Evolutionary conservation across 2,797 vertebrate species (phyloP).

Genomic region (Lophius americanus): DNA sequence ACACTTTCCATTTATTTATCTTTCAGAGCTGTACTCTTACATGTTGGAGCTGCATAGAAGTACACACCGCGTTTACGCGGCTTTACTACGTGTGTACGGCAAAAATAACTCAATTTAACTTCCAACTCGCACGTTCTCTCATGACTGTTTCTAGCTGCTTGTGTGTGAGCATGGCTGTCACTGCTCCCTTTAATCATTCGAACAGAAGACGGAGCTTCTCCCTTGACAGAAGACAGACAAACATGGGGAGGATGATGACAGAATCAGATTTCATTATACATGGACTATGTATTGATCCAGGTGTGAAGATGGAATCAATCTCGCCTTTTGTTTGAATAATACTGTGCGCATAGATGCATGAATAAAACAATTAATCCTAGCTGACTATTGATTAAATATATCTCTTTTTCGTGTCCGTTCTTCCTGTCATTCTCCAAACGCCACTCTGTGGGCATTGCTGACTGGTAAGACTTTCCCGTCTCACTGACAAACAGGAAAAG

Average conservation of each 20-base stretch:
- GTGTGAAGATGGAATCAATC: conserved; percentile 50
- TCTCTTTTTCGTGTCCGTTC: conserved; percentile 29
- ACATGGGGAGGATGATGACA: conserved; percentile 36
- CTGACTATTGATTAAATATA: conserved; percentile 38
- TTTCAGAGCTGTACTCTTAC: conserved; percentile 28
- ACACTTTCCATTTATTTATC: conserved; percentile 25
- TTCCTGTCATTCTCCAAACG: conserved; percentile 45
- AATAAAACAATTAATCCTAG: conserved; percentile 46
- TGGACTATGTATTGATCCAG: conserved; percentile 46
- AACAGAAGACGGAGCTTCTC: conserved; percentile 14
- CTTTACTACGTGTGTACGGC: conserved; percentile 23
- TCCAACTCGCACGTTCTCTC: too few species aligned
- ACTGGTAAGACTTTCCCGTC: conserved; percentile 48
- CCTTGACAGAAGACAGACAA: conserved; percentile 23
- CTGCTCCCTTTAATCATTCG: conserved; percentile 40
- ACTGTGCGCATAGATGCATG: conserved; percentile 17
- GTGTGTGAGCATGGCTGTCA: neutral
- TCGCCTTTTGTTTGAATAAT: conserved; percentile 23
- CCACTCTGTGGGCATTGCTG: conserved; percentile 43
- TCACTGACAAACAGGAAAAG: conserved; percentile 54
- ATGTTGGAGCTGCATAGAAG: conserved; percentile 35
- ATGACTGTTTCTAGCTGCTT: neutral
- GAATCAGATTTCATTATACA: conserved; percentile 37
- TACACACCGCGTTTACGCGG: conserved; percentile 15
- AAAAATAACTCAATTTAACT: too few species aligned